Conservation (phyloP, 2,113 vertebrate genomes). For the Hypomesus transpacificus region DNA sequence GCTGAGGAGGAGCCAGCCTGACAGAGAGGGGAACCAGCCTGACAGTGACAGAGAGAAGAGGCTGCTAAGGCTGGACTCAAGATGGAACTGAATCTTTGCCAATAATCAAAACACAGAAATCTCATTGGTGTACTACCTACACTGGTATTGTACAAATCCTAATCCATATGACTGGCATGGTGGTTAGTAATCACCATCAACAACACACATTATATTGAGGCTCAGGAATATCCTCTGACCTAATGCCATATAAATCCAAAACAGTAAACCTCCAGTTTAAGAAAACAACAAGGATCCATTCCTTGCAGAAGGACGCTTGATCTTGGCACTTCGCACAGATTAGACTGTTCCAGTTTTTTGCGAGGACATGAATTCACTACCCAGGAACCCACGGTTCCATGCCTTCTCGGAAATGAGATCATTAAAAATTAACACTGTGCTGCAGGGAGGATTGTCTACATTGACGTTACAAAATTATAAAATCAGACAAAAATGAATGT, state of each 20-base stretch:
- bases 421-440: conserved; percentile 51
- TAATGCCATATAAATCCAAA: background rate
- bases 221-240: background rate
- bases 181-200: background rate
- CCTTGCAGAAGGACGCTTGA: no score
- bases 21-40: background rate
- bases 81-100: no score
- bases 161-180: background rate
- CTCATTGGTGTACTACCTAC: conserved; percentile 5
- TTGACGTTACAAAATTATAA: background rate
- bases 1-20: conserved; percentile 29
- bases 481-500: no score
- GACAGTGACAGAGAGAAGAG: conserved; percentile 44
- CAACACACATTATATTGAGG: background rate
- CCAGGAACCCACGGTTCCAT: conserved; percentile 27
- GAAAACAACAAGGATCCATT: no score
- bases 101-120: background rate
- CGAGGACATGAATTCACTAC: no score
- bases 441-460: background rate
- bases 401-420: conserved; percentile 42
- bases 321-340: no score
- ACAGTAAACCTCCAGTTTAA: no score
- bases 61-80: conserved; percentile 17
- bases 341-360: no score
- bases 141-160: conserved; percentile 14